Evolutionary conservation across 1,140 invertebrate genomes (phyloP).

Genomic region (Adelges cooleyi): DNA sequence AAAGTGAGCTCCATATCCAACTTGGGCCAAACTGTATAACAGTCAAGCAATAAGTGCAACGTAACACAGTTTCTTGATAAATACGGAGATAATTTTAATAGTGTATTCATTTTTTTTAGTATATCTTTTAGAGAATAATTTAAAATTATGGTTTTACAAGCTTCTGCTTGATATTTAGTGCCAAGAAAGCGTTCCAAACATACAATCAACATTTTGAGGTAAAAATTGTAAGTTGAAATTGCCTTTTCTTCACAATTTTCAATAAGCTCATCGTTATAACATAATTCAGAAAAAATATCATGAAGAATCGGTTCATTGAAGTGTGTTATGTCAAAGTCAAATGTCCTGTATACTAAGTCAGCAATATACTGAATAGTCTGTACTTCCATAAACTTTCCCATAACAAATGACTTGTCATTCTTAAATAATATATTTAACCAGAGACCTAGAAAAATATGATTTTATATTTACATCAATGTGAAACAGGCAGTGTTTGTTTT

Average conservation of each 20-base stretch:
- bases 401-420: neutral
- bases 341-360: conserved; percentile 4
- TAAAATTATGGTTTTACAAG: neutral
- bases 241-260: neutral
- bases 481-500: neutral
- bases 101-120: neutral
- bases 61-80: conserved; percentile 2
- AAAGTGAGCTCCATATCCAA: neutral
- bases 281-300: neutral
- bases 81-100: neutral
- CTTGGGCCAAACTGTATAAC: neutral
- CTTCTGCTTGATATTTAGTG: neutral
- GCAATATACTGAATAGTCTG: conserved; percentile 10
- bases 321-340: neutral
- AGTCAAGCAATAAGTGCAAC: conserved; percentile 7
- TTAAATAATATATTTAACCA: neutral
- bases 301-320: neutral
- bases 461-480: neutral
- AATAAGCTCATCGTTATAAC: neutral
- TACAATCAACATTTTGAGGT: conserved; percentile 14
- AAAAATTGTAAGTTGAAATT: neutral
- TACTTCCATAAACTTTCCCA: conserved; percentile 5
- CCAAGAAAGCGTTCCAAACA: conserved; percentile 3
- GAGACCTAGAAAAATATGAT: neutral
- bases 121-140: neutral